Base-by-base conservation (phyloP, 2,797 vertebrate genomes). In the Xerus rutilus region DNA sequence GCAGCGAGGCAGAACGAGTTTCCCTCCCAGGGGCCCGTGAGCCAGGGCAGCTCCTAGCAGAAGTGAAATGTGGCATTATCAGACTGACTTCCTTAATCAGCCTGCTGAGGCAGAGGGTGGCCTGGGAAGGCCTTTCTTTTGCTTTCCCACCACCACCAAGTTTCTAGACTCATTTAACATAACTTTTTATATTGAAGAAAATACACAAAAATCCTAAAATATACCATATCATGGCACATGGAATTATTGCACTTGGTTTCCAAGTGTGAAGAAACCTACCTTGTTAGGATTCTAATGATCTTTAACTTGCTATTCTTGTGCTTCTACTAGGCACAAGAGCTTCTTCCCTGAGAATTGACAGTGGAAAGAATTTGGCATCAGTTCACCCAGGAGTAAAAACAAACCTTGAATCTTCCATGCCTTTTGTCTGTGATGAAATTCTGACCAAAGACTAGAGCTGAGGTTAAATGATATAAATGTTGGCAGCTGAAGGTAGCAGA, bases 191-290 rank as follows among this genome's bases (percentile, higher is more conserved):
- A 52, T 87, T 79, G 93, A 76, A 65, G 69, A 91, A 89, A 92
- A n/a, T 69, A 15, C n/a, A 49, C 21, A 39, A 6, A 43, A 79
- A 49, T 54, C 47, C 65, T 57, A 54, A 90, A 96, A 77, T 92
- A 64, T 52, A 4, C 30, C 21, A 0, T 62, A 25, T 92, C 23
- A 39, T 78, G 78, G 70, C 76, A 94, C 82, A 57, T 43, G 49
- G 12, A 83, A 91, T 82, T 78, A 88, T 47, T 81, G 32, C 54
- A 28, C 59, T 78, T 89, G 57, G 57, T 59, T 92, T 96, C 39
- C 62, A 91, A 64, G 49, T 47, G 25, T 82, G 77, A 94, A 87
- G 49, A 67, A 65, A 69, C 70, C 13, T 52, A 18, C 72, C 39
- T 64, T 74, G 7, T 81, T 78, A 83, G 52, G 77, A 64, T 92